Conservation (phyloP, 2,797 vertebrate species). For the Valencia hispanica region DNA sequence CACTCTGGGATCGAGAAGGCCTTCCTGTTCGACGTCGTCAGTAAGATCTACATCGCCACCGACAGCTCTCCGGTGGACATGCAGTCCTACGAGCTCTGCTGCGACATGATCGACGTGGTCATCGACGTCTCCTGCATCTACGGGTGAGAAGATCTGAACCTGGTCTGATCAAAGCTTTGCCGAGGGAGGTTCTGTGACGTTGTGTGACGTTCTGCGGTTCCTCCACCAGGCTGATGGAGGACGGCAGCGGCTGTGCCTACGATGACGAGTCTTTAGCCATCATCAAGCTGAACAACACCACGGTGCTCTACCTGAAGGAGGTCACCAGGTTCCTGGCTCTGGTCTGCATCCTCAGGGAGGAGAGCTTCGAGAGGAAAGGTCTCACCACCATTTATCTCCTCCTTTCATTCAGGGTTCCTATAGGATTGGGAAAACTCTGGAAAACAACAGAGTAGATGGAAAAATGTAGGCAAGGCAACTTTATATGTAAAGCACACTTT, state of each 20-base stretch:
- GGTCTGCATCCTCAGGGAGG: slow-evolving; percentile 98
- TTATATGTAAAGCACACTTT: no score
- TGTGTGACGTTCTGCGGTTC: not conserved
- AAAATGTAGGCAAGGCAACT: no score
- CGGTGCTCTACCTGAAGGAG: slow-evolving; percentile 98
- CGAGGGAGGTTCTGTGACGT: no score
- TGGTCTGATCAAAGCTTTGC: no score
- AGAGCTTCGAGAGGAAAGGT: slow-evolving; percentile 99
- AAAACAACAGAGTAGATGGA: no score
- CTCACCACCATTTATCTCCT: not conserved
- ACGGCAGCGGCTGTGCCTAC: slow-evolving; percentile 96
- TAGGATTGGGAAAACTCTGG: no score
- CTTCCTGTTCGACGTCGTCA: slow-evolving; percentile 98
- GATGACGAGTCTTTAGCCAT: slow-evolving; percentile 99
- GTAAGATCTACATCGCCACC: slow-evolving; percentile 99
- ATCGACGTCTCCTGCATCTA: slow-evolving; percentile 99
- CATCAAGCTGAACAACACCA: slow-evolving; percentile 99
- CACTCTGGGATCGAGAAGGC: slow-evolving; percentile 99
- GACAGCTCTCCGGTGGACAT: slow-evolving; percentile 99
- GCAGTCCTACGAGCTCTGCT: slow-evolving; percentile 99
- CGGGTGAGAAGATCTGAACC: slow-evolving; percentile 84
- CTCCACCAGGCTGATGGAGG: slow-evolving; percentile 89
- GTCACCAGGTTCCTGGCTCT: slow-evolving; percentile 98
- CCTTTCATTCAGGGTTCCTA: no score
- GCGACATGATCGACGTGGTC: slow-evolving; percentile 99